phyloP scores from a whole-genome alignment of 2,797 vertebrate species.

The Anas georgica region DNA sequence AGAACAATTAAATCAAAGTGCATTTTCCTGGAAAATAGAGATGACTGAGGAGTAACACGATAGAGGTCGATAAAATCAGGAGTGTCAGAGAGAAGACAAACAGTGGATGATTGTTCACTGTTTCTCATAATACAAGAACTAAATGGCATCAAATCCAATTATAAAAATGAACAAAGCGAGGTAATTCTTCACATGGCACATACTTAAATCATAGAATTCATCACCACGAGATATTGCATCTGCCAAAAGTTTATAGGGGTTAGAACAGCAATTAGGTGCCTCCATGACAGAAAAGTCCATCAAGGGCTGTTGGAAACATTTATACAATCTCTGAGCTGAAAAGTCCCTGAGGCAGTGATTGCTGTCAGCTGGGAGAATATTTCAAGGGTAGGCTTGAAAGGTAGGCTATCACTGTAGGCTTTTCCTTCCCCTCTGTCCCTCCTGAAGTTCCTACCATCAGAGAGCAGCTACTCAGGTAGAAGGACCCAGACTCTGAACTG shows the following conservation, averaged over 20 bases:
- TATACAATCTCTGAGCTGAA: not conserved
- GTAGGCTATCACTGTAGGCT: not conserved
- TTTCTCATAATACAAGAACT: not conserved
- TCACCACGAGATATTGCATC: not conserved
- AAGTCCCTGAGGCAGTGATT: not conserved
- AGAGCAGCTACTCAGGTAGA: not conserved
- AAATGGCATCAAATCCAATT: not conserved
- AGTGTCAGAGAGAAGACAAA: not conserved
- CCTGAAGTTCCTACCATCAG: not conserved
- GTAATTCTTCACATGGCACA: not conserved
- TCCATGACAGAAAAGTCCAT: not conserved
- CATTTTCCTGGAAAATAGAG: not conserved
- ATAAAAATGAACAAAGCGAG: not conserved
- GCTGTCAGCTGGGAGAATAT: not conserved
- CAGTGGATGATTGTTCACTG: not conserved
- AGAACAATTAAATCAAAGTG: not conserved
- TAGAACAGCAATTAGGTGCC: not conserved
- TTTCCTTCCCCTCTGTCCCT: not conserved
- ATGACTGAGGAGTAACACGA: not conserved
- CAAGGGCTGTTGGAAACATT: not conserved
- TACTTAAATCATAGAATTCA: not conserved
- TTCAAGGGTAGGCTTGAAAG: not conserved
- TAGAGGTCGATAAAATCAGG: not conserved
- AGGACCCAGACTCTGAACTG: not conserved
- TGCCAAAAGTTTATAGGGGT: not conserved